A percentile compares a stretch with the other conserved stretches of the same genome.
phyloP scores from a whole-genome alignment of 2,113 vertebrate species.

The Rhombomys opimus region DNA sequence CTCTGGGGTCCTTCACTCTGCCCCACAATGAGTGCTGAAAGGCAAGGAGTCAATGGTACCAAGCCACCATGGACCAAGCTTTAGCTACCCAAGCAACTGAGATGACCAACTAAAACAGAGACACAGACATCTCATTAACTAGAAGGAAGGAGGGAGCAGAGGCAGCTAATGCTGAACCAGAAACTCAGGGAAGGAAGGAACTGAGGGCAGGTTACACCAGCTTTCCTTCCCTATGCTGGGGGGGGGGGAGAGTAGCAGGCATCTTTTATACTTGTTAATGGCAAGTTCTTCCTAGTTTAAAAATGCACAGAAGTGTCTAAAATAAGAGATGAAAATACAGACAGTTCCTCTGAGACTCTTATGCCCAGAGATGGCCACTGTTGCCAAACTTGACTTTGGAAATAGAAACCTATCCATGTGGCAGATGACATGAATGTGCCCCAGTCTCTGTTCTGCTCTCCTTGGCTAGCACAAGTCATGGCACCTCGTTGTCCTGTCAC shows the following conservation, averaged over 20 bases:
- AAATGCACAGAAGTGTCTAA: background rate
- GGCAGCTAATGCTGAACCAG: background rate
- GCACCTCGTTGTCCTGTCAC: background rate
- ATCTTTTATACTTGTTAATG: background rate
- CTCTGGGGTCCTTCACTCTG: background rate
- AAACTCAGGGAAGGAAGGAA: background rate
- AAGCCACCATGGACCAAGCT: background rate
- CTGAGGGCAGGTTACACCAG: background rate
- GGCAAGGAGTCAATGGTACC: background rate
- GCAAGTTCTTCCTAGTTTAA: background rate
- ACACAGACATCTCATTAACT: background rate
- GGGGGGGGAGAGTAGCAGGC: rapidly evolving
- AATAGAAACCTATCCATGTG: rapidly evolving
- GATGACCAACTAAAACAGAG: background rate
- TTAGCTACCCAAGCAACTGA: background rate
- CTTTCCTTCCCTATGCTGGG: background rate
- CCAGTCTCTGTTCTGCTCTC: background rate
- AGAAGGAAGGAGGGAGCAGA: too few relatives aligned
- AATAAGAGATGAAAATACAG: background rate
- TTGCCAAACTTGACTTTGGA: too few relatives aligned
- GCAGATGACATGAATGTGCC: background rate
- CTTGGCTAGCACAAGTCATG: background rate
- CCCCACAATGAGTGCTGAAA: background rate
- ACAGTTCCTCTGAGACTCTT: background rate
- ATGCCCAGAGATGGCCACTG: too few relatives aligned